These are phyloP conservation scores for Palythoa grandis DNA, from an alignment of 92 coral and sea anemone genomes.

Conservation along the genomic window DNA sequence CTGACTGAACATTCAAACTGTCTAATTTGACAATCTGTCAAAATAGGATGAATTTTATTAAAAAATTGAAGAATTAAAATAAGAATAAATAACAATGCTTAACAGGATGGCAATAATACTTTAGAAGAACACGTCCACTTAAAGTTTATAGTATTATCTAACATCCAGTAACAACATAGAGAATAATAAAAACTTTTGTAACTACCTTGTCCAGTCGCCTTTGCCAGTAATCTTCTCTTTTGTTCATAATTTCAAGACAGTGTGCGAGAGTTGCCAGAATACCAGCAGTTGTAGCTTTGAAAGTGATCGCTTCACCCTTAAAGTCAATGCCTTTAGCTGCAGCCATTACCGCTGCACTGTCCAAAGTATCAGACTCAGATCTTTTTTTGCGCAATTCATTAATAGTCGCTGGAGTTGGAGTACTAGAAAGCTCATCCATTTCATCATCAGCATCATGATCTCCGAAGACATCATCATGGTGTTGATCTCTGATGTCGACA, in stretches of 20 bases:
- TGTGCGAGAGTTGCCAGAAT: slow-evolving; percentile 95
- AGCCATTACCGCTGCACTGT: slow-evolving; percentile 61
- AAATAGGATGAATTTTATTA: too few species aligned
- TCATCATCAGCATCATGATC: slow-evolving; percentile 99
- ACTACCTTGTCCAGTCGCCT: slow-evolving; percentile 90
- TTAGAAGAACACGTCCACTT: too few species aligned
- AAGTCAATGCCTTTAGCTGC: slow-evolving; percentile 91
- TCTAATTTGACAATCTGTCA: too few species aligned
- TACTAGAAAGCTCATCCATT: slow-evolving; percentile 97
- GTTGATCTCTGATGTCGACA: slow-evolving; percentile 66
- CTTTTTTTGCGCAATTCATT: slow-evolving; percentile 62
- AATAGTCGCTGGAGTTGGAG: slow-evolving; percentile 92
- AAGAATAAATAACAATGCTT: too few species aligned
- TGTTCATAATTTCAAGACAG: slow-evolving; percentile 92
- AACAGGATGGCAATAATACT: too few species aligned
- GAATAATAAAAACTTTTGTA: too few species aligned
- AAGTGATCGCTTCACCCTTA: slow-evolving; percentile 95
- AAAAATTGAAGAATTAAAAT: too few species aligned
- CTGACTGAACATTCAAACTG: neutral
- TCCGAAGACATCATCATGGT: slow-evolving; percentile 76
- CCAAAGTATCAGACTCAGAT: slow-evolving; percentile 51
- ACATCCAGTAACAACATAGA: too few species aligned
- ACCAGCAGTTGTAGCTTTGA: slow-evolving; percentile 97
- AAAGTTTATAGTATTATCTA: too few species aligned
- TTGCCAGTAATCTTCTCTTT: slow-evolving; percentile 95